Conservation (phyloP, 2,888 invertebrate genomes). For the Didymodactylos carnosus region DNA sequence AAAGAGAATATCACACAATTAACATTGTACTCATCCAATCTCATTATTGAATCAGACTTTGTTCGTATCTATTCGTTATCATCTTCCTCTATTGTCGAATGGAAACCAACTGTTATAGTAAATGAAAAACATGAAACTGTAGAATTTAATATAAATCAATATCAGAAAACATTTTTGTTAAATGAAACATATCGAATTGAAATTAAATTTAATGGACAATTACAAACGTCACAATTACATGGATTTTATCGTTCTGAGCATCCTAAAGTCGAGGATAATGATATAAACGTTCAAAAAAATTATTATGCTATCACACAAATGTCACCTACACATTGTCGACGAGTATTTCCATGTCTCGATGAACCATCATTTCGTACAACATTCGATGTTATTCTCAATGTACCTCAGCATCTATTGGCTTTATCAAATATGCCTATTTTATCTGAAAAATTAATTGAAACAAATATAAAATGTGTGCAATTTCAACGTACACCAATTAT, state of each 20-base stretch:
- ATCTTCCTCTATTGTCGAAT: background rate
- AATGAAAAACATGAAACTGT: background rate
- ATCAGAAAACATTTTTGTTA: background rate
- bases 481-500: background rate
- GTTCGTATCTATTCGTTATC: background rate
- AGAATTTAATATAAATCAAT: background rate
- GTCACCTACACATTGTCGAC: constrained; percentile 28
- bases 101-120: background rate
- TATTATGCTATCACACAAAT: constrained; percentile 10
- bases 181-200: background rate
- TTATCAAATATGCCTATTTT: background rate
- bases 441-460: background rate
- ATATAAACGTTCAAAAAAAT: background rate
- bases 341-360: background rate
- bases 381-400: background rate
- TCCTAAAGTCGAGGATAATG: background rate
- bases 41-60: background rate
- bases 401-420: background rate
- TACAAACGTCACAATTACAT: background rate
- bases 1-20: background rate
- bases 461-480: background rate
- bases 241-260: background rate
- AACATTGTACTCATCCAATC: background rate
- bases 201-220: background rate
- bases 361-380: background rate